phyloP scores from a whole-genome alignment of 2,888 invertebrate genomes.

The Leucophenga montana region DNA sequence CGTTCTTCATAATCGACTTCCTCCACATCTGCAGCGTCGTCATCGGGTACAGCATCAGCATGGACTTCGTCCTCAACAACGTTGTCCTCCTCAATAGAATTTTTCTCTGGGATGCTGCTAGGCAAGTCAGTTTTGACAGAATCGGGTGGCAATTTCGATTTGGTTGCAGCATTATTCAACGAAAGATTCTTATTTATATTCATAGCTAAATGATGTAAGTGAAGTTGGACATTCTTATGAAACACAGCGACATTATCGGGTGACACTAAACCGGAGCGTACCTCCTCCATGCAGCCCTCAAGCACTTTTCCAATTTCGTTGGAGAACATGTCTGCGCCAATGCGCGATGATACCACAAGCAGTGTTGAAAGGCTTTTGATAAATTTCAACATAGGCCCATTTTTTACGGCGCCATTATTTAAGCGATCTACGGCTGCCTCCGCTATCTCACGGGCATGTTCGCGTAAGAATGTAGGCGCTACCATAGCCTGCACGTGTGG shows the following conservation, averaged over 20 bases:
- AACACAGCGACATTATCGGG: slow-evolving; percentile 84
- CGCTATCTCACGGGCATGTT: slow-evolving; percentile 90
- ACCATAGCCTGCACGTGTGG: slow-evolving; percentile 89
- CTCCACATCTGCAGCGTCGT: slow-evolving; percentile 22
- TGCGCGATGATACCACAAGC: slow-evolving; percentile 75
- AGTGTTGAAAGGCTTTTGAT: slow-evolving; percentile 92
- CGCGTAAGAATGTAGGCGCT: slow-evolving; percentile 89
- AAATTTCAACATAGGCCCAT: slow-evolving; percentile 80
- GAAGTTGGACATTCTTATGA: slow-evolving; percentile 92
- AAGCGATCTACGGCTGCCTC: slow-evolving; percentile 84
- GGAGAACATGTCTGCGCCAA: slow-evolving; percentile 79
- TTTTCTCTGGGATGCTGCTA: slow-evolving; percentile 8
- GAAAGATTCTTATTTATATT: slow-evolving; percentile 61
- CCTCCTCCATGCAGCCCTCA: slow-evolving; percentile 92
- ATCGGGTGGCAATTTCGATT: not conserved
- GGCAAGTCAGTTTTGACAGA: not conserved
- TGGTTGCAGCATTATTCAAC: not conserved
- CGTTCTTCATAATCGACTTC: slow-evolving; percentile 8
- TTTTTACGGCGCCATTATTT: slow-evolving; percentile 76
- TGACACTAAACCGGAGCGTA: slow-evolving; percentile 80
- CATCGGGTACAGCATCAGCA: slow-evolving; percentile 23
- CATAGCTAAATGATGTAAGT: slow-evolving; percentile 76
- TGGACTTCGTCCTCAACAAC: slow-evolving; percentile 33
- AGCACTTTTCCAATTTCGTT: slow-evolving; percentile 89
- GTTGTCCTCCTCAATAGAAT: slow-evolving; percentile 18